These are phyloP conservation scores for Aporophyla nigra DNA, from an alignment of 2,888 invertebrate genomes.

Conservation along the genomic window DNA sequence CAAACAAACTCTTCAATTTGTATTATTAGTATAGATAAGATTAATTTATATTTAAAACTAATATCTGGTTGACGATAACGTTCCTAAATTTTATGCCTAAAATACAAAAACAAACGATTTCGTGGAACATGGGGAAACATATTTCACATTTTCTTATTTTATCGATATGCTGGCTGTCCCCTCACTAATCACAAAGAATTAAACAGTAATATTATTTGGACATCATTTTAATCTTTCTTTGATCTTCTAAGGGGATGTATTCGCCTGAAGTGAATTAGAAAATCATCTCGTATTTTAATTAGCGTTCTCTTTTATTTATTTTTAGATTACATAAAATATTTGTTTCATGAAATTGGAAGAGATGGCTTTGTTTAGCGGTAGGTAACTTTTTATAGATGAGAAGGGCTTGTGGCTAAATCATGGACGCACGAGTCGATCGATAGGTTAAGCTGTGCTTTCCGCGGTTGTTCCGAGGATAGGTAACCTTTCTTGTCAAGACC, in stretches of 20 bases:
- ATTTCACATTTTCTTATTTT: not conserved
- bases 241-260: conserved; percentile 79
- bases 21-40: too few relatives aligned
- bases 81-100: too few relatives aligned
- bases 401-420: too few relatives aligned
- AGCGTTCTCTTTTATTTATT: conserved; percentile 34
- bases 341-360: not conserved
- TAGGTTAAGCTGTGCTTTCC: too few relatives aligned
- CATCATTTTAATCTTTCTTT: conserved; percentile 81
- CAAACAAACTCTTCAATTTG: too few relatives aligned
- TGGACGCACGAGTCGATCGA: too few relatives aligned
- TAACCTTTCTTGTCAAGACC: too few relatives aligned
- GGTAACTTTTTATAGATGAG: too few relatives aligned
- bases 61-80: too few relatives aligned
- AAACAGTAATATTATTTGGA: conserved; percentile 81
- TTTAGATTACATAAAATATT: conserved; percentile 14
- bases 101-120: not conserved
- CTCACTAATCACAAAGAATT: conserved; percentile 73
- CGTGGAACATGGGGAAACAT: too few relatives aligned
- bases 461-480: too few relatives aligned
- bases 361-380: not conserved
- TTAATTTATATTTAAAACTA: too few relatives aligned
- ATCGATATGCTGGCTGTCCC: conserved; percentile 43
- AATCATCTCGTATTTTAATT: conserved; percentile 59
- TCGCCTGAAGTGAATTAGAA: conserved; percentile 64